A percentile compares a stretch with the other conserved stretches of the same genome.
phyloP scores from a whole-genome alignment of 1,140 invertebrate species.

The Lucilia sericata region DNA sequence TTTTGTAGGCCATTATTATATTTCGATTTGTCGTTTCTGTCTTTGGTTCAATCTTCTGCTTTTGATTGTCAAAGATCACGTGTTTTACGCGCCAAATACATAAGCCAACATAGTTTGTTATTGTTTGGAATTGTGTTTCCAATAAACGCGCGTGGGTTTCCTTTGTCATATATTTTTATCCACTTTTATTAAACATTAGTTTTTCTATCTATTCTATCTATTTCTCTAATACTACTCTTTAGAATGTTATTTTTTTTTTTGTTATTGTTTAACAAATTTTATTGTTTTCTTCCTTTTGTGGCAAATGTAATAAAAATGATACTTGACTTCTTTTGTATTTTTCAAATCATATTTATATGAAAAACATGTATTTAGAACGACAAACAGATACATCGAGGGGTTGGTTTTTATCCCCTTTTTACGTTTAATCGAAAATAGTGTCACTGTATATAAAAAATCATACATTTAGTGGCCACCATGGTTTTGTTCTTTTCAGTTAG shows the following conservation, averaged over 20 bases:
- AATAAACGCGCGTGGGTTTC: constrained; percentile 14
- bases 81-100: constrained; percentile 29
- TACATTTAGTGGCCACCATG: background rate
- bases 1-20: constrained; percentile 6
- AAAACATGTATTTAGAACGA: background rate
- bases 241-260: background rate
- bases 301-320: background rate
- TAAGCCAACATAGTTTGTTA: background rate
- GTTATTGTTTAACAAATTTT: background rate
- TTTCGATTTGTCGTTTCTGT: background rate
- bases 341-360: background rate
- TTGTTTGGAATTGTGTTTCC: constrained; percentile 6
- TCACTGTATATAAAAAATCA: background rate
- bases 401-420: background rate
- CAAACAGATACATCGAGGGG: background rate
- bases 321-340: constrained; percentile 6
- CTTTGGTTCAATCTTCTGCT: background rate
- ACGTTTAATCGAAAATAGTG: background rate
- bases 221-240: no score
- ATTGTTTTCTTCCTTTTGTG: background rate
- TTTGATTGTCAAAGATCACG: constrained; percentile 31
- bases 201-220: background rate
- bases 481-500: background rate
- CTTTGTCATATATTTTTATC: background rate
- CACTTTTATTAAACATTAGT: background rate